These are phyloP conservation scores for Hyaena hyaena DNA, from an alignment of 2,113 vertebrate species.

Conservation along the genomic window DNA sequence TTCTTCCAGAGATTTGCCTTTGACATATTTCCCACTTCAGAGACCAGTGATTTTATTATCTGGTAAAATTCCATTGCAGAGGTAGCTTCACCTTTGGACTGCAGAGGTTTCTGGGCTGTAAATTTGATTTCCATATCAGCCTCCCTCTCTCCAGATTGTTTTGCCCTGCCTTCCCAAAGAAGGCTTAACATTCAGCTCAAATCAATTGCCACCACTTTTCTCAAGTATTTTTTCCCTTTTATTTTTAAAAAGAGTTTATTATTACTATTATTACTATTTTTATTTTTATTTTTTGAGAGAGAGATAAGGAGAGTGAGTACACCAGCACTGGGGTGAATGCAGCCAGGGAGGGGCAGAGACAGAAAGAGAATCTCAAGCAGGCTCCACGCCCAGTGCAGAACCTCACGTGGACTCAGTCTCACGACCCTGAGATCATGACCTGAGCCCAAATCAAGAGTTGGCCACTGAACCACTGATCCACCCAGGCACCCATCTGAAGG, in stretches of 20 bases:
- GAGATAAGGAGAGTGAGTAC: too few relatives aligned
- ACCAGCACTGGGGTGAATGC: too few relatives aligned
- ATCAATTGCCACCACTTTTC: not conserved
- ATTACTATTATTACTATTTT: too few relatives aligned
- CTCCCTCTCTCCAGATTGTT: not conserved
- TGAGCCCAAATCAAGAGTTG: too few relatives aligned
- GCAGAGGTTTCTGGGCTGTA: not conserved
- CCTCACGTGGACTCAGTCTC: too few relatives aligned
- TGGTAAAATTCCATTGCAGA: not conserved
- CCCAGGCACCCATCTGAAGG: not conserved
- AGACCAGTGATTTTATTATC: not conserved
- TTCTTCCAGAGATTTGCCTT: not conserved
- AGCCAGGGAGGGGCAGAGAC: too few relatives aligned
- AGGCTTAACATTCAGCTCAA: not conserved
- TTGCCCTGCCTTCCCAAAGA: not conserved
- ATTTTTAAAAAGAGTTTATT: too few relatives aligned
- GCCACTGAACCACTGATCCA: too few relatives aligned
- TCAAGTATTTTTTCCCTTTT: not conserved
- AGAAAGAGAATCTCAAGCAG: too few relatives aligned
- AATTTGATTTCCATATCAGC: not conserved
- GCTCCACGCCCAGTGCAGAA: too few relatives aligned
- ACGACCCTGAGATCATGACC: too few relatives aligned
- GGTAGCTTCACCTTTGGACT: not conserved
- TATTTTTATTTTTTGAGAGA: too few relatives aligned
- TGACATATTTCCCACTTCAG: not conserved